A percentile compares a stretch with the other conserved stretches of the same genome.
These are phyloP conservation scores for Magallana nippona DNA, from an alignment of 2,888 invertebrate genomes.

Conservation along the genomic window DNA sequence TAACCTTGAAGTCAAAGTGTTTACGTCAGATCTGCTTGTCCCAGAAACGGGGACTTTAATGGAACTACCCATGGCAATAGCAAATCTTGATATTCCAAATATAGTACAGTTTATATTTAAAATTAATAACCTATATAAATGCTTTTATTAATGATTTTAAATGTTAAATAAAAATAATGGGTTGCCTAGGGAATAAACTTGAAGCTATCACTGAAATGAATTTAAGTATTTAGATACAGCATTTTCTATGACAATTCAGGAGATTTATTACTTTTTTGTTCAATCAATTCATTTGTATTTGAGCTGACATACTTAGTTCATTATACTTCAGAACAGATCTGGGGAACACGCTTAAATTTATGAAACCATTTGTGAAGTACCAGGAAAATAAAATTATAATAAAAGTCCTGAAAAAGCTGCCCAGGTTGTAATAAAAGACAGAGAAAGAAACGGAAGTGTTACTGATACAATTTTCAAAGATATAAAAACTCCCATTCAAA, in stretches of 20 bases:
- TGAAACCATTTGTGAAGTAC: not conserved
- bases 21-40: conserved; percentile 8
- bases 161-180: not conserved
- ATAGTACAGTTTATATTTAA: not conserved
- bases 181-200: not conserved
- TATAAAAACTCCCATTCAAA: not conserved
- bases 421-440: not conserved
- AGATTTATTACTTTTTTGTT: not conserved
- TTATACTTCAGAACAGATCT: not conserved
- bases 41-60: not conserved
- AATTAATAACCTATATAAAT: not conserved
- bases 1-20: conserved; percentile 15
- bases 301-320: no score
- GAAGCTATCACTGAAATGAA: no score
- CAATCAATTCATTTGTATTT: not conserved
- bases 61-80: conserved; percentile 9
- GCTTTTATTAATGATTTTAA: not conserved
- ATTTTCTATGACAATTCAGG: not conserved
- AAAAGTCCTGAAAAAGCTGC: not conserved
- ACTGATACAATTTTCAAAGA: not conserved
- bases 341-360: not conserved
- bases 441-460: not conserved
- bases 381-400: not conserved
- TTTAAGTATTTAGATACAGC: not conserved
- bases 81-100: conserved; percentile 3